Base-by-base conservation (phyloP, 1,140 invertebrate species). In the Panagrolaimus sp. region DNA sequence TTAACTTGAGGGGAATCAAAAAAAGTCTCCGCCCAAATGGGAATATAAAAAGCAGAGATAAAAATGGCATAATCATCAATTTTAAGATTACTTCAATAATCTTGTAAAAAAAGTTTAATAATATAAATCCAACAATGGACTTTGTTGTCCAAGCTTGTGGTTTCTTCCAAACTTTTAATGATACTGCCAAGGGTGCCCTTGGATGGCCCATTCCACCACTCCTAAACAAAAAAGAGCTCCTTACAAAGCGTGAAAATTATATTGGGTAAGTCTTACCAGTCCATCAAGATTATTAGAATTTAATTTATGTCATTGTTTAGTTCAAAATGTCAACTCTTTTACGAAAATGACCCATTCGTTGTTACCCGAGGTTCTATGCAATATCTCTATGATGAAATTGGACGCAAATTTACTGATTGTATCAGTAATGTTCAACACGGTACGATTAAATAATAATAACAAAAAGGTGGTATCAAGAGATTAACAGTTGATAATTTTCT, bases 391-490 rank as follows among this genome's bases (percentile, higher is more conserved):
- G 94, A 98, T 85, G 94, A 98, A 82, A 89, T 88, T 66, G 91
- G 90, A 15, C 88, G 89, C 70, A 86, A 90, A 73, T 98, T 93
- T 83, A 86, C 98, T 77, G 96, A 99, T 83, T 98, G 95, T 84
- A 98, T 99, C 83, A 98, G 96, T 85, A 98, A 97, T 86, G 94
- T 98, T 10, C 93, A 94, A 12, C 94, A 98, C 84, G 94, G 94
- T 95, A 88, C 88, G 88, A 38, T 38, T 38, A 86, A 70, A 63
- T 65, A 10, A 38, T 38, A 38, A 55, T 32, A 43, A 24, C n/a
- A 21, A 17, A 66, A 17, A 26, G 12, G 15, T 45, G 14, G 17
- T 26, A 21, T 70, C 26, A 62, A 67, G 9, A 14, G 17, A 38
- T 73, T 64, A 38, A 46, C 65, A 44, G 43, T 12, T 17, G n/a